A percentile compares a stretch with the other conserved stretches of the same genome.
These are phyloP conservation scores for Scomber japonicus DNA, from an alignment of 2,113 vertebrate species.

Conservation along the genomic window DNA sequence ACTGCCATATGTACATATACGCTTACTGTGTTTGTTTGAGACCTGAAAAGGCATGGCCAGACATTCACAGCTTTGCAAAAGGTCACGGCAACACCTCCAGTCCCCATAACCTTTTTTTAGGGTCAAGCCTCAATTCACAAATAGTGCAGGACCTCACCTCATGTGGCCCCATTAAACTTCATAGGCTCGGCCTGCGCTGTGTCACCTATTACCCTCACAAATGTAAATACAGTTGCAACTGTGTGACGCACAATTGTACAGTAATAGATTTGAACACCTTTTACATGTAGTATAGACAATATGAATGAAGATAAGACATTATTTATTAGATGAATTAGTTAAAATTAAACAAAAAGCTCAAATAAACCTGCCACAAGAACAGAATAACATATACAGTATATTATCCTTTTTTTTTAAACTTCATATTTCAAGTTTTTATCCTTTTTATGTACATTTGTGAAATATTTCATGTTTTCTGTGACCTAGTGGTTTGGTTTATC, in stretches of 20 bases:
- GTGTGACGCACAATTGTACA: constrained; percentile 11
- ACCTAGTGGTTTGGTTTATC: not conserved
- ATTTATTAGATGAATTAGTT: not conserved
- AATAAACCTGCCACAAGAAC: not conserved
- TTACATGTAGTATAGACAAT: not conserved
- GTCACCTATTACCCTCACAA: constrained; percentile 44
- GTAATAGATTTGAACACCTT: not conserved
- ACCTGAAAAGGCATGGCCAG: constrained; percentile 1
- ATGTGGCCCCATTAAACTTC: constrained; percentile 66
- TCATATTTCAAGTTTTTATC: not conserved
- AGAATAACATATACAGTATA: not conserved
- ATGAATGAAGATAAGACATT: not conserved
- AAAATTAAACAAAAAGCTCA: not conserved
- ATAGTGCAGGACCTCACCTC: constrained; percentile 71
- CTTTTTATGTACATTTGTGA: not conserved
- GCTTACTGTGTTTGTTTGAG: constrained; percentile 32
- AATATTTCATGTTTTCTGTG: not conserved
- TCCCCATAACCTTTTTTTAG: constrained; percentile 57
- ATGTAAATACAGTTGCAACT: constrained; percentile 22
- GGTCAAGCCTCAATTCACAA: constrained; percentile 63
- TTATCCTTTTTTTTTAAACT: not conserved
- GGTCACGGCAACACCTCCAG: constrained; percentile 68
- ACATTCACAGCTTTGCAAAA: constrained; percentile 35
- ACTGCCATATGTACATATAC: constrained; percentile 41
- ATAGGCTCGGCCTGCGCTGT: constrained; percentile 36